These are phyloP conservation scores for Gambelia wislizenii DNA, from an alignment of 2,797 vertebrate species.

Conservation along the genomic window DNA sequence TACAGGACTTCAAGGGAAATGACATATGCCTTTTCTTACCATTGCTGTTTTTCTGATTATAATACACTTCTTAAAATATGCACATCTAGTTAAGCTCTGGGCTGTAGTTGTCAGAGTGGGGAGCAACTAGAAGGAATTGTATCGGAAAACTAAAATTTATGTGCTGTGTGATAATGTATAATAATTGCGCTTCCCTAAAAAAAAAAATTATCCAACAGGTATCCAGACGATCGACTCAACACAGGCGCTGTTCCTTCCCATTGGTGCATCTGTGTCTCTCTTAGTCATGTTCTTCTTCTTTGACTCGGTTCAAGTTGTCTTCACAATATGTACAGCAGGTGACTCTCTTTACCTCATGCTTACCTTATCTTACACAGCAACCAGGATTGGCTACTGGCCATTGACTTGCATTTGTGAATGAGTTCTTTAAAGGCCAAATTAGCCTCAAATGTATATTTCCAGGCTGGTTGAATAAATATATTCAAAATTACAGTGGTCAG, in stretches of 20 bases:
- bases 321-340: conserved; percentile 99
- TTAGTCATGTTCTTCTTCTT: conserved; percentile 99
- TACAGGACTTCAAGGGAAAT: not conserved
- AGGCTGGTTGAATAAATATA: conserved; percentile 3
- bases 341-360: conserved; percentile 55
- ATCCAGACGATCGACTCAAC: conserved; percentile 99
- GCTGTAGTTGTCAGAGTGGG: not conserved
- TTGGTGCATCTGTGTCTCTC: conserved; percentile 97
- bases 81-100: too few relatives aligned
- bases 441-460: conserved; percentile 41
- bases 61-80: not conserved
- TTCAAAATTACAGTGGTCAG: conserved; percentile 11
- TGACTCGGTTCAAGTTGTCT: conserved; percentile 99
- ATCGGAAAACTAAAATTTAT: fast-evolving
- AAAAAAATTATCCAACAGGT: conserved; percentile 80
- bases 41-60: not conserved
- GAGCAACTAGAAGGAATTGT: too few relatives aligned
- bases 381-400: conserved; percentile 39
- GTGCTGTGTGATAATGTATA: fast-evolving
- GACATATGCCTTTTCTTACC: not conserved
- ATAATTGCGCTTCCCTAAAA: conserved; percentile 11
- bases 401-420: not conserved
- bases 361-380: conserved; percentile 26
- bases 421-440: not conserved
- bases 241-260: conserved; percentile 96